Base-by-base conservation (phyloP, 1,140 invertebrate genomes). In the Neodiprion pinetum region DNA sequence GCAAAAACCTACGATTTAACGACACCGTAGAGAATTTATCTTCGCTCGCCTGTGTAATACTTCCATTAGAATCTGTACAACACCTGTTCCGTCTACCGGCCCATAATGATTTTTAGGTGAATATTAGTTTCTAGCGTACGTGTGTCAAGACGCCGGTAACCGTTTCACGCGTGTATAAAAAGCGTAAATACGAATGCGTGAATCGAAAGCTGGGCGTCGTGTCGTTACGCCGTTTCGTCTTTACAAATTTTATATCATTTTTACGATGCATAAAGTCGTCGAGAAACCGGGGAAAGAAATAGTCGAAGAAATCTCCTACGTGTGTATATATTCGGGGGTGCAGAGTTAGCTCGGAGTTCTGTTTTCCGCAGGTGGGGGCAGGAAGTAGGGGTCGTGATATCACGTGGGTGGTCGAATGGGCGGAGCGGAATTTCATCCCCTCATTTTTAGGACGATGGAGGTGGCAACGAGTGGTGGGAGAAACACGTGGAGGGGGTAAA, bases 231-330 rank as follows among this genome's bases (percentile, higher is more conserved):
- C 74, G 84, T 82, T 82, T 80, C 85, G 83, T 88, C 86, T 87
- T 86, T 87, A 88, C 87, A 88, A 88, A 88, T 88, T 88, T 87
- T 88, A 87, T 87, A 87, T 86, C 82, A 86, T 86, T 88, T 88
- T 88, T 88, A 88, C 86, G 86, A 87, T 82, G 80, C 87, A 87
- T 88, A 88, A 87, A 87, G 84, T 88, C 83, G 82, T 83, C 85
- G 82, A 84, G 83, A 84, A 86, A 84, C 79, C 83, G 82, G 78
- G 78, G 75, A 70, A 71, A 49, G 48, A 74, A 72, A 73, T 68
- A 74, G 76, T 21, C 48, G 17, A 48, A 28, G 11, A 48, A n/a
- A 17, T 17, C 48, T 12, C 48, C 66, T 75, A 70, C 68, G 67
- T 48, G 61, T 17, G 50, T 47, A 48, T 47, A 48, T 28, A 70